Evolutionary conservation across 37 sponge, comb jelly and placozoan species (phyloP).

Genomic region (Haliclona indistincta): DNA sequence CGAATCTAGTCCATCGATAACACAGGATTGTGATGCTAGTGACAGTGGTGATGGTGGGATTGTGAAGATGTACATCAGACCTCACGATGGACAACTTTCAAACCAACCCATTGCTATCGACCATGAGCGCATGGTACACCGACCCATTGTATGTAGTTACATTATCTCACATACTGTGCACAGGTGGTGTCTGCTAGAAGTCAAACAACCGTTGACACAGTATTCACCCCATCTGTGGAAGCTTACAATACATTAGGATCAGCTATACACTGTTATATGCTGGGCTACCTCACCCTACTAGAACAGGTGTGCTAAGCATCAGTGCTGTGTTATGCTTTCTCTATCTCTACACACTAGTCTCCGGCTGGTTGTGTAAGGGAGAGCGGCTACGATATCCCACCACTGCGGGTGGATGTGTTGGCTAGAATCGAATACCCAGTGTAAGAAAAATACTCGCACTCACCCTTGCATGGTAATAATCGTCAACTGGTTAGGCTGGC

Average conservation of each 20-base stretch:
- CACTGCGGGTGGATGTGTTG: conserved; percentile 50
- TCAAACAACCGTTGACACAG: conserved; percentile 20
- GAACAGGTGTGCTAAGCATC: conserved; percentile 14
- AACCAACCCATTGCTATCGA: too few relatives aligned
- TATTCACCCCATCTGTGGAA: conserved; percentile 28
- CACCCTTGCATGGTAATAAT: not conserved
- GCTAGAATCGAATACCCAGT: conserved; percentile 37
- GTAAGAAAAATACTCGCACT: conserved; percentile 3
- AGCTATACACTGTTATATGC: conserved; percentile 22
- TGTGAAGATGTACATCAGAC: conserved; percentile 20
- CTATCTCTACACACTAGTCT: not conserved
- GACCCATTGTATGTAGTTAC: not conserved
- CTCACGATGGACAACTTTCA: conserved; percentile 56
- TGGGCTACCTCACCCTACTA: conserved; percentile 65
- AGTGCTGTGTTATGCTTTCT: not conserved
- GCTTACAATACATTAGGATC: conserved; percentile 3
- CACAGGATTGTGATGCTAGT: conserved; percentile 1
- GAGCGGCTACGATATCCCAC: conserved; percentile 34
- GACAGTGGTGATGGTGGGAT: not conserved
- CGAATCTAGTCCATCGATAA: too few relatives aligned
- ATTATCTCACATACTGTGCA: not conserved
- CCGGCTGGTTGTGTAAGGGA: not conserved
- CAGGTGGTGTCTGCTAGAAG: conserved; percentile 57
- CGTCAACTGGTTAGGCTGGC: conserved; percentile 1
- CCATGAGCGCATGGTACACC: conserved; percentile 43